Base-by-base conservation (phyloP, 2,113 vertebrate species). In the Corythornis madagascariensis region DNA sequence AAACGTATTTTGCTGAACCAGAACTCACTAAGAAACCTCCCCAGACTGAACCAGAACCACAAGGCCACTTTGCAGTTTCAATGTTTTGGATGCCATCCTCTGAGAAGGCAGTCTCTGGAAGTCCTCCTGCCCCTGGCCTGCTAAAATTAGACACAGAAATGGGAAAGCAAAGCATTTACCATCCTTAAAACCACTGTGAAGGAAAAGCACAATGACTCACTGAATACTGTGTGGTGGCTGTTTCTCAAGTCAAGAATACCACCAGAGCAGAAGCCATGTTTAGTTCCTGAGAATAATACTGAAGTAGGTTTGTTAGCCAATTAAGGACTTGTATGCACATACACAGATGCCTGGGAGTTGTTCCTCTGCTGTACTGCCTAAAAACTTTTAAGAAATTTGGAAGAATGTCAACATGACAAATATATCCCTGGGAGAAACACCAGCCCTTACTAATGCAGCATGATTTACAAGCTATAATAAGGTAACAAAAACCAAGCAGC, bases 131-230 rank as follows among this genome's bases (percentile, higher is more conserved):
- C 78, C 3, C 26, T 45, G 60, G 17, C 52, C 38, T 50, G 33
- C 74, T 78, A 89, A 83, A 92, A 91, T 86, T 81, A 86, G 88
- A 86, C 50, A 72, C 45, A 79, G 83, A 76, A 59, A 16, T 70
- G 29, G 31, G 48, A 90, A 90, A 94, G 72, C 20, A 90, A 74
- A 93, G 83, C 63, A 63, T 43, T 77, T 5, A 9, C 48, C 57
- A 48, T 80, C 73, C 72, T 86, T 55, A 70, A 85, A 92, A 88
- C 26, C 2, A 9, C 50, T 17, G 50, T 22, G 52, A 94, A 92
- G 65, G 45, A 82, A 91, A 78, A 67, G 85, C 85, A 94, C 25
- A 88, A 50, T 90, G 82, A 92, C 82, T 91, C 87, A 83, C 84
- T 72, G 86, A 83, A 72, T 84, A 81, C n/a, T 95, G 83, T 84